Base-by-base conservation (phyloP, 2,113 vertebrate species). In the Pholis gunnellus region DNA sequence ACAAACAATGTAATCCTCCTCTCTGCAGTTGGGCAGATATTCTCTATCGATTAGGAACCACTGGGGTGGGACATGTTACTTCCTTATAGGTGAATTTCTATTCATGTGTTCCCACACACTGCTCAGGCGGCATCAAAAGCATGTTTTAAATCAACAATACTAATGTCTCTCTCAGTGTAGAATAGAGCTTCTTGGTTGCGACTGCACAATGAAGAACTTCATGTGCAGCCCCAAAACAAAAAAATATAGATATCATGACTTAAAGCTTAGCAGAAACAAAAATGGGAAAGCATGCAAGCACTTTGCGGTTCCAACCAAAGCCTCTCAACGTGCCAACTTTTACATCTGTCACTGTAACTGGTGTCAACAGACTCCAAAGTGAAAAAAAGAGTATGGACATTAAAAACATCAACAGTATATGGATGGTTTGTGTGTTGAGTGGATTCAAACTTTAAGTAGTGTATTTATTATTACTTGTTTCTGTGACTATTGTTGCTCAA, bases 41-140 rank as follows among this genome's bases (percentile, higher is more conserved):
- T 64, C 65, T 76, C 29, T n/a, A 88, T 88, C 60, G 91, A 94
- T 90, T 75, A 18, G 69, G 52, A 77, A 66, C 66, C 57, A 40
- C 54, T 86, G 70, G 75, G 80, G 50, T 74, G 79, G 60, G 78
- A 86, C 2, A 57, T 73, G 71, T 40, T 74, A 64, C 57, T 63
- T 87, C 66, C 82, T 67, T 18, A 69, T 14, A 64, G 63, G 48
- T 68, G 42, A 75, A 71, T 72, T 86, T 83, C 70, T 52, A 74
- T 78, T 70, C 25, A 34, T 56, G 34, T 69, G 68, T 67, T 82
- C 72, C 79, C 27, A 1, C 82, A 59, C 46, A 50, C 73, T 75
- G 67, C 92, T 93, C 65, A 88, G 82, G 85, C 27, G 6, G 65
- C 87, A 86, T 94, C 82, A 90, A 87, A 92, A 78, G 29, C 46